Base-by-base conservation (phyloP, 2,113 vertebrate species). In the Phainopepla nitens region DNA sequence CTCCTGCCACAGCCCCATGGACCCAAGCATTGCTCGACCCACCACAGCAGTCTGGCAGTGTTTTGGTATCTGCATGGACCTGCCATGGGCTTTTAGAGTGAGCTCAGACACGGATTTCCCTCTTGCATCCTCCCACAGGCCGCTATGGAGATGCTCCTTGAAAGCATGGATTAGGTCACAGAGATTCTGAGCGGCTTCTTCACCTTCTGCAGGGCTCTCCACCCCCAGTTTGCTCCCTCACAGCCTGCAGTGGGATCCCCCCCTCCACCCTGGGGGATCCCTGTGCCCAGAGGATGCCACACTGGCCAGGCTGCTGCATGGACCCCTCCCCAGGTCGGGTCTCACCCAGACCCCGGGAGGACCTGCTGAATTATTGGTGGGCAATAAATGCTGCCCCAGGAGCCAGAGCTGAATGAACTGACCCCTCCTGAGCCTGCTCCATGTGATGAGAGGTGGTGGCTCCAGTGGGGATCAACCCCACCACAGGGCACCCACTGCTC, bases 11-110 rank as follows among this genome's bases (percentile, higher is more conserved):
- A 21, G 31, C n/a, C 47, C 39, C 23, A 20, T 0, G 2, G 60
- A 23, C 11, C 33, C 3, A 20, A 82, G 70, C 47, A 39, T n/a
- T 0, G 0, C 44, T 54, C 0, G 0, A 15, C 44, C 17, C 33
- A 62, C 10, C 35, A 47, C 61, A 81, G 45, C 3, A 5, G 33
- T 6, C 41, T 54, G 33, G 45, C 36, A 77, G 36, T 0, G 21
- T 45, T 72, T 54, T 4, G 2, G 39, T 45, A 75, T 16, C 60
- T 31, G 41, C 33, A 13, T 0, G 23, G 41, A 21, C 36, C 41
- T 60, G 51, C n/a, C n/a, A n/a, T n/a, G n/a, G n/a, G n/a, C n/a
- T n/a, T n/a, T n/a, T 36, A 29, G 50, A 56, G 35, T 0, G 0
- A 68, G 61, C 33, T 85, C 20, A 45, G 51, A n/a, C 16, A 35